Evolutionary conservation across 2,113 vertebrate genomes (phyloP).

Genomic region (Hipposideros armiger): DNA sequence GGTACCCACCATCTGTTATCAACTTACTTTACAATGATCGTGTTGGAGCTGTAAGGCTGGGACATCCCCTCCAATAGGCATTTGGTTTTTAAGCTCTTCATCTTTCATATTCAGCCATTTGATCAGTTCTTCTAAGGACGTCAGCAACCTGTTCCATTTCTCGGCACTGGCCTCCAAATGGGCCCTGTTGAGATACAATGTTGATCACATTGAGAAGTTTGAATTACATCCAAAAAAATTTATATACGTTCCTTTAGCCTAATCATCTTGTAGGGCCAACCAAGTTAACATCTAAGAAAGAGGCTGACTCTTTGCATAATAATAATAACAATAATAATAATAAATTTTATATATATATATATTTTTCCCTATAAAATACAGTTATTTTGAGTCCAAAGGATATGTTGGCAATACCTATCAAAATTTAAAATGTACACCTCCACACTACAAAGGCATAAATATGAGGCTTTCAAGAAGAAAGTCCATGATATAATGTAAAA

Average conservation of each 20-base stretch:
- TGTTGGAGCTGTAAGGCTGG: constrained; percentile 95
- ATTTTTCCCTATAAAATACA: not conserved
- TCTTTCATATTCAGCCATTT: constrained; percentile 97
- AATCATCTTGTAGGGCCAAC: not conserved
- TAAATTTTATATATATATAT: not conserved
- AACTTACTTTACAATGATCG: constrained; percentile 94
- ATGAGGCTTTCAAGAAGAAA: not conserved
- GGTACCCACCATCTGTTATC: not conserved
- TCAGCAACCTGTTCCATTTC: constrained; percentile 95
- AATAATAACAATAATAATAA: not conserved
- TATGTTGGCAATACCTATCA: not conserved
- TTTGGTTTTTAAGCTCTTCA: constrained; percentile 96
- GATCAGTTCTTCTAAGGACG: constrained; percentile 95
- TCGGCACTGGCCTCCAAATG: constrained; percentile 97
- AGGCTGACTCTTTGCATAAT: not conserved
- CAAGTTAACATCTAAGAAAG: not conserved
- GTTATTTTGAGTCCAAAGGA: not conserved
- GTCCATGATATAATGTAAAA: not conserved
- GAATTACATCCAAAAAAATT: not conserved
- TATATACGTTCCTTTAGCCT: not conserved
- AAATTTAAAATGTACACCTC: not conserved
- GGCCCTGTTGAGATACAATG: constrained; percentile 87
- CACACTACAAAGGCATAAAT: not conserved
- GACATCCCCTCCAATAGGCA: constrained; percentile 97
- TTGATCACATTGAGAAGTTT: constrained; percentile 32